Base-by-base conservation (phyloP, 2,797 vertebrate genomes). In the Meriones psammophilus region DNA sequence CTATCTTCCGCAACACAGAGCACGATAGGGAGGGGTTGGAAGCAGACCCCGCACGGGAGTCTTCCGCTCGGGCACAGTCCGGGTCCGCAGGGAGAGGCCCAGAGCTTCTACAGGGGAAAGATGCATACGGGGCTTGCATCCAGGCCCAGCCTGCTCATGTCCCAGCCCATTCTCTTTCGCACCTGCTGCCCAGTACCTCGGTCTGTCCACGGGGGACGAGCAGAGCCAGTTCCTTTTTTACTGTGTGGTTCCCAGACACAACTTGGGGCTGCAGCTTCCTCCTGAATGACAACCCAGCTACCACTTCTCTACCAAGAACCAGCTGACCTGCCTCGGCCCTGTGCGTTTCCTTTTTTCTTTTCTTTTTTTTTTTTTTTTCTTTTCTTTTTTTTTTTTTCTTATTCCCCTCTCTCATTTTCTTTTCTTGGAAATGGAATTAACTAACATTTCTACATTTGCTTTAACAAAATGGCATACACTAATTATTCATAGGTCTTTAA, bases 271-370 rank as follows among this genome's bases (percentile, higher is more conserved):
- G 64, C 79, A 58, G 64, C 78, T 93, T 78, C 73, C 56, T 74
- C 64, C 18, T 76, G 20, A 54, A 74, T 33, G 26, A 28, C 42
- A 50, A 28, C 36, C 22, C 22, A 56, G 17, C 71, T 30, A 50
- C 89, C 85, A 78, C 74, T 89, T 92, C 96, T 92, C n/a, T 69
- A 68, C 71, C n/a, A 39, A 69, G 74, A 95, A 62, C n/a, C 54
- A n/a, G 20, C 64, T 71, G 62, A 46, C 80, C 50, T 33, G 24
- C 28, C n/a, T 33, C 12, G 8, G 39, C 46, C 89, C n/a, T 77
- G 28, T 36, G 28, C 10, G 33, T 77, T 86, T 64, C 74, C 60
- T 79, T 3, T 69, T 56, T n/a, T n/a, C n/a, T n/a, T n/a, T n/a
- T n/a, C n/a, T 56, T 56, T 58, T 8, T 8, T 4, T 10, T 20